phyloP scores from a whole-genome alignment of 2,888 invertebrate species.

The Volucella zonaria region DNA sequence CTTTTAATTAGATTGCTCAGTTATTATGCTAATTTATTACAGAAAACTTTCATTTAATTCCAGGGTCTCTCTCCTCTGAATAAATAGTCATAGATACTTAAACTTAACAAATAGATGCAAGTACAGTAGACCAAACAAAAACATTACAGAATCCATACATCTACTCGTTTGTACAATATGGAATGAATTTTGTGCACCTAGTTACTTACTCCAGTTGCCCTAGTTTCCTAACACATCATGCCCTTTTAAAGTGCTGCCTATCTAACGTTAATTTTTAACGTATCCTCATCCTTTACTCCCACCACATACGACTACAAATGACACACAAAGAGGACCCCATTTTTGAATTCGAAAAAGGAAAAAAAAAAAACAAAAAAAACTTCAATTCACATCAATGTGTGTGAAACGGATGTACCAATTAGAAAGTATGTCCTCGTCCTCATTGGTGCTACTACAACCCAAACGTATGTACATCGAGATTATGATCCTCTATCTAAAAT shows the following conservation, averaged over 20 bases:
- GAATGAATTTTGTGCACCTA: no score
- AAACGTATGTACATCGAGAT: constrained; percentile 40
- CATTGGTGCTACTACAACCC: background rate
- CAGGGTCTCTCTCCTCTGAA: no score
- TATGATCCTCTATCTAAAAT: constrained; percentile 54
- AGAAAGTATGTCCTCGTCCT: background rate
- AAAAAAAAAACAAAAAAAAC: background rate
- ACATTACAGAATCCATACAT: no score
- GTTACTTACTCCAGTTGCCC: background rate
- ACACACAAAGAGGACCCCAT: no score
- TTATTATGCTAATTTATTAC: no score
- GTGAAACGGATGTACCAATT: background rate
- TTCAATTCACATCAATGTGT: constrained; percentile 22
- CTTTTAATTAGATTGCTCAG: no score
- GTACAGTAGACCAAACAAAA: no score
- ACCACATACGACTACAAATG: background rate
- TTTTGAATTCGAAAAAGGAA: background rate
- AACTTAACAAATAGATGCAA: no score
- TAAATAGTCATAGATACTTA: no score
- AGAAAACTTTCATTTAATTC: no score
- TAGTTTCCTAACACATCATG: constrained; percentile 32
- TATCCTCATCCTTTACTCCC: background rate
- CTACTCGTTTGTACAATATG: no score
- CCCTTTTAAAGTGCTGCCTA: constrained; percentile 21
- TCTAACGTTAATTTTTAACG: constrained; percentile 24